phyloP scores from a whole-genome alignment of 2,888 invertebrate genomes.

The Agrotis segetum region DNA sequence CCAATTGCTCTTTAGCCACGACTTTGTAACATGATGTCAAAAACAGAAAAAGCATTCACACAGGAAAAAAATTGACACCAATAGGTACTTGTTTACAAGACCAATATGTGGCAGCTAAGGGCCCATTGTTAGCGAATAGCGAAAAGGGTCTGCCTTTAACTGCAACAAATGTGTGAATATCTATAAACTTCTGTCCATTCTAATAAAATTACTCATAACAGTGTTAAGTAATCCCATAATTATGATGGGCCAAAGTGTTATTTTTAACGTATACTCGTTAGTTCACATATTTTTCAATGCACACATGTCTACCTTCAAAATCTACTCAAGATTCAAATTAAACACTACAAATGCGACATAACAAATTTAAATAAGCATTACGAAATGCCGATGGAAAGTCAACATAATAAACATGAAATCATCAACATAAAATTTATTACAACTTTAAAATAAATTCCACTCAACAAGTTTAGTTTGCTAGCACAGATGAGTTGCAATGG shows the following conservation, averaged over 20 bases:
- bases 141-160: conserved; percentile 9
- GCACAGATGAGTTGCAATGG: neutral
- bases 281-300: conserved; percentile 9
- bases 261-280: conserved; percentile 6
- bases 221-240: conserved; percentile 20
- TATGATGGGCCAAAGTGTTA: conserved; percentile 9
- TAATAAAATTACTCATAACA: conserved; percentile 16
- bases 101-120: conserved; percentile 38
- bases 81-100: conserved; percentile 67
- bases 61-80: conserved; percentile 55
- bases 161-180: conserved; percentile 1
- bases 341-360: neutral
- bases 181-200: conserved; percentile 5
- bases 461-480: neutral
- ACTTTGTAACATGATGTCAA: conserved; percentile 9
- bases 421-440: conserved; percentile 4
- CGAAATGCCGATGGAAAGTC: conserved; percentile 27
- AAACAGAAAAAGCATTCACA: neutral
- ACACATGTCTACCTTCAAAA: conserved; percentile 18
- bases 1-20: conserved; percentile 2
- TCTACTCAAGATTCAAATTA: conserved; percentile 17
- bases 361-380: conserved; percentile 24
- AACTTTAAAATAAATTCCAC: conserved; percentile 9
- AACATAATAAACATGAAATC: conserved; percentile 38
- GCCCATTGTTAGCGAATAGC: conserved; percentile 47